Evolutionary conservation across 2,797 vertebrate genomes (phyloP).

Genomic region (Mus minutoides): DNA sequence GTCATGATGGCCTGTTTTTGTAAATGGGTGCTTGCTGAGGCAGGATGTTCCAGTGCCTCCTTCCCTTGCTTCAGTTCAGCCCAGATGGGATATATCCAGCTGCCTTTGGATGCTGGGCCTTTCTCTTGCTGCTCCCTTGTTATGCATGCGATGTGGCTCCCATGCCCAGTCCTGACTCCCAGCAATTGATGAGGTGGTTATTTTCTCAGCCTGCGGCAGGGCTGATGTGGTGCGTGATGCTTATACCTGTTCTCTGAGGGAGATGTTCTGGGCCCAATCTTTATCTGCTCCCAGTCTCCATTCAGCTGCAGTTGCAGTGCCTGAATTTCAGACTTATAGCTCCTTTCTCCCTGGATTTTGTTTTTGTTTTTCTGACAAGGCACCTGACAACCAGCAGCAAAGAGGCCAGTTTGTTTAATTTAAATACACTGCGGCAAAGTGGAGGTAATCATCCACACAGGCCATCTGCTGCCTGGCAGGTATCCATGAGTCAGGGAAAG

Average conservation of each 20-base stretch:
- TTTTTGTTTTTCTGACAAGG: conserved; percentile 43
- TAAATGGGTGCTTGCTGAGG: background rate
- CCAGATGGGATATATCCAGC: background rate
- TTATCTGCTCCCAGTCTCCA: background rate
- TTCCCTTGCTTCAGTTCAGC: background rate
- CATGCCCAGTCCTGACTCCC: background rate
- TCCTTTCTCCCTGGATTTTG: background rate
- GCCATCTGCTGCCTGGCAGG: conserved; percentile 91
- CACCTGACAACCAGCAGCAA: conserved; percentile 65
- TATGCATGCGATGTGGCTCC: background rate
- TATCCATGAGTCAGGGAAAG: conserved; percentile 86
- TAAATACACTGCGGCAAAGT: conserved; percentile 68
- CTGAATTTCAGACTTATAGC: background rate
- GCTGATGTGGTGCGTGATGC: background rate
- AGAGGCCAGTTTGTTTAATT: conserved; percentile 64
- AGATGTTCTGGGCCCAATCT: background rate
- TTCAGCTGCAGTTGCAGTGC: background rate
- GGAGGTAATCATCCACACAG: conserved; percentile 69
- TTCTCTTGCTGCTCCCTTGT: background rate
- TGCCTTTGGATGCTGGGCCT: background rate
- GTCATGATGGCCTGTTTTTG: background rate
- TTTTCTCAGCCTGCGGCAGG: background rate
- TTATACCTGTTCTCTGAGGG: background rate
- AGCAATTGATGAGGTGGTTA: background rate
- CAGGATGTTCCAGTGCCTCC: background rate